Evolutionary conservation across 1,140 invertebrate genomes (phyloP).

Genomic region (Paralvinella palmiformis): DNA sequence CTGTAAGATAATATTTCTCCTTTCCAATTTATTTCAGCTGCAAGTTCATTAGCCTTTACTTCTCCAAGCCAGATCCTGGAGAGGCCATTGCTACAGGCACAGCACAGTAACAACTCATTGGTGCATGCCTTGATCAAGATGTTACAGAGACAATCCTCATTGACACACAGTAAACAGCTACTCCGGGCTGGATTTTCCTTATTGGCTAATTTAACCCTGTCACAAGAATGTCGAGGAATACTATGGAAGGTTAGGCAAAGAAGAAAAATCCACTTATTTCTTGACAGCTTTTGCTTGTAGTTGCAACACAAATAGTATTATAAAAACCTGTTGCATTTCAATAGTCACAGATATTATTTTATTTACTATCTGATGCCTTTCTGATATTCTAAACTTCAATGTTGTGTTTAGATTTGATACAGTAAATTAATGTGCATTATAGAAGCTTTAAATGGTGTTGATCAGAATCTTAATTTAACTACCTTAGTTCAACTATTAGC

Average conservation of each 20-base stretch:
- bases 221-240: constrained; percentile 40
- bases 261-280: not conserved
- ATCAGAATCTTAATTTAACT: too few relatives aligned
- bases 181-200: constrained; percentile 25
- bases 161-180: not conserved
- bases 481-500: too few relatives aligned
- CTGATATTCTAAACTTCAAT: too few relatives aligned
- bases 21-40: constrained; percentile 26
- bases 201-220: constrained; percentile 33
- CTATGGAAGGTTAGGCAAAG: constrained; percentile 39
- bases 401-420: too few relatives aligned
- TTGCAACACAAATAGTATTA: too few relatives aligned
- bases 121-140: constrained; percentile 38
- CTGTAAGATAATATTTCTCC: constrained; percentile 22
- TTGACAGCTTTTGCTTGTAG: too few relatives aligned
- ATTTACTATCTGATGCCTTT: too few relatives aligned
- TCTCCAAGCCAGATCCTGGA: constrained; percentile 12
- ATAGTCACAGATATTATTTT: too few relatives aligned
- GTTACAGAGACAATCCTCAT: constrained; percentile 16
- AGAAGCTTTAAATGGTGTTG: too few relatives aligned
- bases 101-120: constrained; percentile 33
- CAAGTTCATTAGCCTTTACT: constrained; percentile 35
- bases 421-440: too few relatives aligned
- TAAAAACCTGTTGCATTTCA: too few relatives aligned
- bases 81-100: constrained; percentile 10